Evolutionary conservation across 2,888 invertebrate species (phyloP), one percentile per base, ranked within the genome.

Genomic region (Cotesia congregata): DNA sequence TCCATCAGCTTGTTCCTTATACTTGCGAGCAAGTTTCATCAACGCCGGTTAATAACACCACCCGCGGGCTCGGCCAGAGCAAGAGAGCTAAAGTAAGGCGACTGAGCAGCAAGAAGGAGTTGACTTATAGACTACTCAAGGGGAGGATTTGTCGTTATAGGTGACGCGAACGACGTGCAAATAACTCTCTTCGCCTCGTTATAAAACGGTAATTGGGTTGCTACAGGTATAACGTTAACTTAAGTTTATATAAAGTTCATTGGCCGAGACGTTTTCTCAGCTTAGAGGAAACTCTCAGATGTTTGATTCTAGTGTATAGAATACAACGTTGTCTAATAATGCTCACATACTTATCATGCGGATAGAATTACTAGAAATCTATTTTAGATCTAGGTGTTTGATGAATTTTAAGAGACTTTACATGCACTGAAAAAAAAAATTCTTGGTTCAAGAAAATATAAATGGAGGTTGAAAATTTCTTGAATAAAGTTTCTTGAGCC

Each of bases 141-240:
- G 67, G 69, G 40, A 65, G 30, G 70, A 75, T 75, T 75, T 69
- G 64, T 69, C 75, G 70, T 69, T 71, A 72, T 39, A 65, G 75
- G 38, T 75, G 70, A 74, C 40, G 74, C 30, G 40, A 67, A 62
- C 68, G 73, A 74, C 60, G 68, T 20, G 62, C 60, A 15, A 62
- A 20, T 41, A 39, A 20, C 9, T 75, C 61, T 67, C 20, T 50
- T 50, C 15, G 50, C 30, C 59, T 71, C 70, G 75, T 71, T 75
- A 71, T 65, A 70, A 72, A 59, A 67, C 60, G 65, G 40, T 71
- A 71, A 75, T 75, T 71, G 67, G 71, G 60, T 75, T 64, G 40
- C 50, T 50, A 2, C 15, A 39, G 61, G 61, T 72, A 62, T 41
- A 62, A 12, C 61, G 39, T 15, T 15, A 72, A 59, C 41, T 64